Evolutionary conservation across 2,797 vertebrate species (phyloP).

Genomic region (Euphonia xanthogaster): DNA sequence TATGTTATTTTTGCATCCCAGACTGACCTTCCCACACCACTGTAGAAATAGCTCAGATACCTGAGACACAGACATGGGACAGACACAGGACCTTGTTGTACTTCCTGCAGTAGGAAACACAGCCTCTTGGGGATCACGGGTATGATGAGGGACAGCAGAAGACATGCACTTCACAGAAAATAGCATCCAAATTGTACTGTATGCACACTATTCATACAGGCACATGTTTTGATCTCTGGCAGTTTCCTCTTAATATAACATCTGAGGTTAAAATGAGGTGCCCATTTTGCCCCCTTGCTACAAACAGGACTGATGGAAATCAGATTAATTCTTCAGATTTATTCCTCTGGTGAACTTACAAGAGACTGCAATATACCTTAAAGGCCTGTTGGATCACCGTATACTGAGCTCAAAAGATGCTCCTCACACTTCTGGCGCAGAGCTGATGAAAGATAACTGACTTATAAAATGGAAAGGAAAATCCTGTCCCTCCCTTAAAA

Average conservation of each 20-base stretch:
- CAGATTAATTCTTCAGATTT: not conserved
- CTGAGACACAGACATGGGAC: not conserved
- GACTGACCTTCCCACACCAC: not conserved
- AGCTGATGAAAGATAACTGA: constrained; percentile 29
- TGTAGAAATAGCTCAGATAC: not conserved
- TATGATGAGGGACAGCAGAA: not conserved
- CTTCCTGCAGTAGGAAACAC: not conserved
- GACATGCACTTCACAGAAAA: not conserved
- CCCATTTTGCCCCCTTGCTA: not conserved
- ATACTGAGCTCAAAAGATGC: not conserved
- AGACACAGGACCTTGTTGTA: not conserved
- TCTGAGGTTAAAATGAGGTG: not conserved
- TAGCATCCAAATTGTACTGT: not conserved
- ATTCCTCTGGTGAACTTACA: not conserved
- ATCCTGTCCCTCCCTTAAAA: constrained; percentile 34
- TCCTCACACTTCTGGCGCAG: not conserved
- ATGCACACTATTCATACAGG: not conserved
- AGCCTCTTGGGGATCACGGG: not conserved
- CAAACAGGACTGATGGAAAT: not conserved
- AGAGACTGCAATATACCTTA: not conserved
- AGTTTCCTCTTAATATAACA: not conserved
- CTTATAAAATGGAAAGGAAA: constrained; percentile 48
- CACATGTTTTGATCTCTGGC: not conserved
- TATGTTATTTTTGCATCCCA: not conserved
- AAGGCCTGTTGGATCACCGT: not conserved